phyloP scores from a whole-genome alignment of 2,797 vertebrate species.

The Phoebastria nigripes region DNA sequence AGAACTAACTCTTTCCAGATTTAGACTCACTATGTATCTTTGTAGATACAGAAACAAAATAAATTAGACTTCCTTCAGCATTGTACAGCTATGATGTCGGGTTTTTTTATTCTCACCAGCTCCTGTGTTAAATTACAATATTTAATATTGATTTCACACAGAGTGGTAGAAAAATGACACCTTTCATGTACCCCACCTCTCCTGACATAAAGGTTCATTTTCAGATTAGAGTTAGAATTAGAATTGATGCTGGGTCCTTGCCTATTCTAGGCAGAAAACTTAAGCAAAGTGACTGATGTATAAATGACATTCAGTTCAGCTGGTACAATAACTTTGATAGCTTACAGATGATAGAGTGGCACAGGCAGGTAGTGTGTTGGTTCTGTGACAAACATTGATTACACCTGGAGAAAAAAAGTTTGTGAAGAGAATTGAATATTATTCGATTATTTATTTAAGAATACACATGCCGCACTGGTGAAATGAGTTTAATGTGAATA shows the following conservation, averaged over 20 bases:
- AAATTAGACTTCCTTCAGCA: neutral
- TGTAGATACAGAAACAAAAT: neutral
- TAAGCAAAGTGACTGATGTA: neutral
- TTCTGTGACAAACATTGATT: neutral
- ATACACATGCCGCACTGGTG: neutral
- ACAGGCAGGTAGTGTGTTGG: neutral
- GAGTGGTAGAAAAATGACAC: neutral
- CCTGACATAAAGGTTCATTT: neutral
- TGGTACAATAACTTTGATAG: neutral
- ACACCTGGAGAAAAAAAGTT: neutral
- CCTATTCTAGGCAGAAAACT: neutral
- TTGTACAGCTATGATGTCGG: neutral
- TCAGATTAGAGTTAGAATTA: neutral
- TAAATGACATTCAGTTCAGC: neutral
- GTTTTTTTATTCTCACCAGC: neutral
- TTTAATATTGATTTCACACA: neutral
- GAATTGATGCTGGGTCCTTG: neutral
- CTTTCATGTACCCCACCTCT: neutral
- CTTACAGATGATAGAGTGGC: fast-evolving
- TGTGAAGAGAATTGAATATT: neutral
- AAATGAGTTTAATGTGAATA: neutral
- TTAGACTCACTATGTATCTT: neutral
- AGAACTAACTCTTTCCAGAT: neutral
- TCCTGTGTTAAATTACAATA: neutral
- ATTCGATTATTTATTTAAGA: neutral